A percentile compares a stretch with the other conserved stretches of the same genome.
Evolutionary conservation across 2,888 invertebrate genomes (phyloP).

Genomic region (Cyrtodaria siliqua): DNA sequence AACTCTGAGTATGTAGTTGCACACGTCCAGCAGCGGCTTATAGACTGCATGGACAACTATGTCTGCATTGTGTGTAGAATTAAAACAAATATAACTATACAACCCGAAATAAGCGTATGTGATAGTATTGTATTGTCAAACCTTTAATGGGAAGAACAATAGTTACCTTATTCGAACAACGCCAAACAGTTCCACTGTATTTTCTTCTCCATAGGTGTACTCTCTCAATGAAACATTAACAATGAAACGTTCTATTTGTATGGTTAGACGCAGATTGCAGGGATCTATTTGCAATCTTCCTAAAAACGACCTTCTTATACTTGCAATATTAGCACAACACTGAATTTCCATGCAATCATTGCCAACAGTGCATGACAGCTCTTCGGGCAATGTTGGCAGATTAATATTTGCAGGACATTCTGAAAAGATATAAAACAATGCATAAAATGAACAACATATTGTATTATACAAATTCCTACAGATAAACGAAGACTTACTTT

Average conservation of each 20-base stretch:
- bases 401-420: no score
- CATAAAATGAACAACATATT: no score
- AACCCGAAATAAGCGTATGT: no score
- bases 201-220: constrained; percentile 8
- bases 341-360: constrained; percentile 5
- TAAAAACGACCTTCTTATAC: constrained; percentile 6
- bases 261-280: constrained; percentile 24
- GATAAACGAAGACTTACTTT: no score
- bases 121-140: no score
- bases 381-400: neutral
- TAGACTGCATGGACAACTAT: no score
- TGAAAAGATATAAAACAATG: no score
- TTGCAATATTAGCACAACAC: constrained; percentile 11
- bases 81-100: no score
- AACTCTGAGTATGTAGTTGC: no score
- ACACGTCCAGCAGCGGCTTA: no score
- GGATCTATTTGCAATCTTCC: constrained; percentile 29
- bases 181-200: constrained; percentile 15
- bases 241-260: constrained; percentile 40
- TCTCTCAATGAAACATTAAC: constrained; percentile 11
- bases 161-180: constrained; percentile 14
- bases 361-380: constrained; percentile 3
- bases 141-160: neutral
- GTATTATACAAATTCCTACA: no score
- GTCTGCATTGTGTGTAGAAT: no score